Percentiles rank a stretch among this genome's conserved stretches.
These are phyloP conservation scores for Nothocercus nigrocapillus DNA, from an alignment of 2,113 vertebrate species.

Conservation along the genomic window DNA sequence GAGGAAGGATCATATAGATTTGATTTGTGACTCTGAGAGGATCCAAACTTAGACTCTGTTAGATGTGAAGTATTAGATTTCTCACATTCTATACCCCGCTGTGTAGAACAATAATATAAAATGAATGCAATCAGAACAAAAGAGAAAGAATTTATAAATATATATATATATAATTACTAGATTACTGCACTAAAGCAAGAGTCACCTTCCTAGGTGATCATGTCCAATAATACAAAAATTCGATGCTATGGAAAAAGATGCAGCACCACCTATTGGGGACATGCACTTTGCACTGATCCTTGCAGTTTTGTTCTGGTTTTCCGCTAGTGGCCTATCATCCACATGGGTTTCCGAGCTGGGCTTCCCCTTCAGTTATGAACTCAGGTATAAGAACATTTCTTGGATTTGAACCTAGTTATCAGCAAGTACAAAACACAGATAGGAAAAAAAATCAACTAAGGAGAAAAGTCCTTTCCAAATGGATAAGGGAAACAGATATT, in stretches of 20 bases:
- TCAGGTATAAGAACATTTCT: not conserved
- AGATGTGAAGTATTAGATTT: not conserved
- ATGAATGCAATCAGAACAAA: not conserved
- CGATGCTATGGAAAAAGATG: not conserved
- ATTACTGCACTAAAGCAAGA: not conserved
- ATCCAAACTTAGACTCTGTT: not conserved
- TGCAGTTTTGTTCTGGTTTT: not conserved
- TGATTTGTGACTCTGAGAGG: not conserved
- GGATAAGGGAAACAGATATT: not conserved
- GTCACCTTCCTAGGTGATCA: not conserved
- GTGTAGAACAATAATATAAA: not conserved
- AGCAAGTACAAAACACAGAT: not conserved
- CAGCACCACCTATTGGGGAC: constrained; percentile 66
- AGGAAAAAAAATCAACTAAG: not conserved
- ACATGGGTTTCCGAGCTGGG: not conserved
- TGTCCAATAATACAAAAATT: not conserved
- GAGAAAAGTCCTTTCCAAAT: not conserved
- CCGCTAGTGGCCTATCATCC: not conserved
- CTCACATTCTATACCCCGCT: not conserved
- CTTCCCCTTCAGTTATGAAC: not conserved
- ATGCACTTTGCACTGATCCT: not conserved
- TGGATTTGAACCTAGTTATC: not conserved
- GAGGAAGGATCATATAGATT: not conserved
- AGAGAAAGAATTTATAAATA: not conserved
- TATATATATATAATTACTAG: not conserved